Base-by-base conservation (phyloP, 2,797 vertebrate species). In the Takifugu rubripes region DNA sequence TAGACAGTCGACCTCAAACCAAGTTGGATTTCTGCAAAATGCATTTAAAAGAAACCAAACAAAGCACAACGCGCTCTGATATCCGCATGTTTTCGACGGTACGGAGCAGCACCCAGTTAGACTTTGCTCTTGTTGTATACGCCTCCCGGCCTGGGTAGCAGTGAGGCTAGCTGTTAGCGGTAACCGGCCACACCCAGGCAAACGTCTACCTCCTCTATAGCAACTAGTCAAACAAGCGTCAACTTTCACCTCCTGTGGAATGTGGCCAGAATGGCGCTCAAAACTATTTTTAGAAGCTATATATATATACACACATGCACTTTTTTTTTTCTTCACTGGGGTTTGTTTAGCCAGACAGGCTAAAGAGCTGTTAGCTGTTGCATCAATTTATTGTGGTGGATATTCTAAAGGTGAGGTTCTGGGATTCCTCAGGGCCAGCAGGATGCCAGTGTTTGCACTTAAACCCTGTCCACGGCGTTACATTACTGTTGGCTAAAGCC, bases 201-300 rank as follows among this genome's bases (percentile, higher is more conserved):
- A 70, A 79, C 72, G 65, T 73, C 72, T 66, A 55, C 56, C 51
- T 81, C 60, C 60, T 74, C 65, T 70, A 78, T 69, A 17, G 67
- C 72, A 52, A 56, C 71, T 64, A 60, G 70, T 83, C 76, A 82
- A 79, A 84, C 81, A 84, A 72, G 72, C 56, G 59, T 87, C 68
- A 86, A 84, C 88, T 88, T 84, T 90, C 75, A 86, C 86, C 84
- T 74, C 71, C 61, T 48, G 49, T 68, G 84, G 83, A 88, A 88
- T 84, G 81, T 82, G 71, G 79, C 75, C 59, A 51, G 63, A 72
- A 63, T 63, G 70, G 65, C 71, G 57, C 64, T 61, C 45, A 1
- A 0, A 21, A 59, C 64, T 87, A 83, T 85, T 79, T 76, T 67
- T 88, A 72, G 83, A 84, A 81, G 64, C 3, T 10, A 40, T 40